Base-by-base conservation (phyloP, 2,797 vertebrate genomes). In the Pithecia hirsuta region DNA sequence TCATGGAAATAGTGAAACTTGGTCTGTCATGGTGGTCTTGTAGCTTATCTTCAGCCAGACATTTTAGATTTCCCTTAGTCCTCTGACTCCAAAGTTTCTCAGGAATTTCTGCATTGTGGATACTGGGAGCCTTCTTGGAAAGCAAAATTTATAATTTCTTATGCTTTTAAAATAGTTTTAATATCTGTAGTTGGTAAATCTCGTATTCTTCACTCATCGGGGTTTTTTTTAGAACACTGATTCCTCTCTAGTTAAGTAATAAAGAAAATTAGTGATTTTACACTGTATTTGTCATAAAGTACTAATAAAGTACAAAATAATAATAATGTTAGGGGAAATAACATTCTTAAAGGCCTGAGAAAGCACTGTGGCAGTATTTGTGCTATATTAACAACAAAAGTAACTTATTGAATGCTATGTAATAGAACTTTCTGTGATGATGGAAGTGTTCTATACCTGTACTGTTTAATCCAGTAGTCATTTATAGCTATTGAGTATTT, bases 161-260 rank as follows among this genome's bases (percentile, higher is more conserved):
- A 70, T 15, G 20, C 41, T 87, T 96, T 83, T 61, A 74, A 93
- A 57, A 22, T 79, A 67, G 0, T 2, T 95, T 70, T 94, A 92
- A 97, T 95, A 36, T 80, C 57, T 95, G 13, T 33, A 44, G 6
- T 39, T 87, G 91, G 82, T 36, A 1, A 36, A 90, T 96, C 91
- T 96, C 36, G 46, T 81, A 2, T 94, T 24, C 78, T 97, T 94
- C 2, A 90, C 83, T 97, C 30, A 52, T 22, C 91, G 52, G 4
- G 36, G 19, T 92, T 97, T 91, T 97, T 91, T 97, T 72, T 95
- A 92, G 39, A 96, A 89, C 80, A 48, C 44, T 91, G 46, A 57
- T 93, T 82, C 15, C 78, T 50, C 7, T 90, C 57, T 89, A 89
- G 22, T 5, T 46, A 95, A 91, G 64, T 96, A 78, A 94, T 61